These are phyloP conservation scores for Ascaphus truei DNA, from an alignment of 2,113 vertebrate species.

Conservation along the genomic window DNA sequence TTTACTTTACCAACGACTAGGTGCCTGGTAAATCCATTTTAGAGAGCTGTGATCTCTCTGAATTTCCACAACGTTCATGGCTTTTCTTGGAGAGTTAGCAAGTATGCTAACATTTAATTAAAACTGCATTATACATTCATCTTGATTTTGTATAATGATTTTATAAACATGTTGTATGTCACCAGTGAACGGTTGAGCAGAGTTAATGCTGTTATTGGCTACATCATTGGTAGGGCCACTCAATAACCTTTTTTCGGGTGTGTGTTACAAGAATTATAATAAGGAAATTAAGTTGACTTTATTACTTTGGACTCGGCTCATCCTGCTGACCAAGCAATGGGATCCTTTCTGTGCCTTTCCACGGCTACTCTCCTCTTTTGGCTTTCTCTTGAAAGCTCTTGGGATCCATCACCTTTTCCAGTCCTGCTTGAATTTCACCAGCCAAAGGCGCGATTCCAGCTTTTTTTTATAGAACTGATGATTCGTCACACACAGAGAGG, in stretches of 20 bases:
- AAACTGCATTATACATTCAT: background rate
- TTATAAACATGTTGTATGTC: background rate
- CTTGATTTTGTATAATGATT: conserved; percentile 2
- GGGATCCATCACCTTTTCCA: conserved; percentile 32
- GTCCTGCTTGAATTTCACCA: conserved; percentile 11
- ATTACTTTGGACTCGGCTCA: conserved; percentile 32
- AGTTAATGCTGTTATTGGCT: conserved; percentile 19
- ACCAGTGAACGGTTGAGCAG: background rate
- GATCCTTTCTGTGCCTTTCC: conserved; percentile 19
- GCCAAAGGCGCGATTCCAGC: conserved; percentile 23
- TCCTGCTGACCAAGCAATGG: conserved; percentile 27
- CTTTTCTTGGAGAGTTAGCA: background rate
- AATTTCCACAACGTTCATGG: background rate
- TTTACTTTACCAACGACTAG: background rate
- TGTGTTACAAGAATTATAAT: conserved; percentile 24
- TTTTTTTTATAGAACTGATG: conserved; percentile 19
- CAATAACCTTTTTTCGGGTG: conserved; percentile 12
- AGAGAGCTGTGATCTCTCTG: background rate
- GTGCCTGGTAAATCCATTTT: background rate
- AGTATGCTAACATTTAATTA: background rate
- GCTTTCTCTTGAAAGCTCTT: conserved; percentile 5
- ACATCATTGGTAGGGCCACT: background rate
- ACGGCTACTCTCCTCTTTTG: conserved; percentile 14
- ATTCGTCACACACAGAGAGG: conserved; percentile 25
- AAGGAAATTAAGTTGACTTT: conserved; percentile 34